phyloP scores from a whole-genome alignment of 37 sponge, comb jelly and placozoan species.

The Eunapius fragilis region DNA sequence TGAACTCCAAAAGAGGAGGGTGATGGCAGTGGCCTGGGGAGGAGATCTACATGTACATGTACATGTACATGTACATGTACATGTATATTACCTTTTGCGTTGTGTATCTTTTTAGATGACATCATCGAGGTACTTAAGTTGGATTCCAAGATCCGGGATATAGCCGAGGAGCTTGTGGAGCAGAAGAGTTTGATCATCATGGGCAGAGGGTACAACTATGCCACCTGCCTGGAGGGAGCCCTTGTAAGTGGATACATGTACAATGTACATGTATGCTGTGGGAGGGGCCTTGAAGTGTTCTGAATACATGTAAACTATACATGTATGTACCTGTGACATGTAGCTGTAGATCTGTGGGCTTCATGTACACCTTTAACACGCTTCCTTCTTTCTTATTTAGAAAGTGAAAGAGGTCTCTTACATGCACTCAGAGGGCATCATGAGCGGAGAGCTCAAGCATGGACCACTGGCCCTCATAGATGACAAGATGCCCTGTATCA shows the following conservation, averaged over 20 bases:
- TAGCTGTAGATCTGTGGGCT: no score
- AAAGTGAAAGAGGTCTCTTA: slow-evolving; percentile 94
- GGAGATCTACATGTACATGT: not conserved
- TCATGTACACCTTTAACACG: not conserved
- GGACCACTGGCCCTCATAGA: slow-evolving; percentile 99
- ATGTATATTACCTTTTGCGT: no score
- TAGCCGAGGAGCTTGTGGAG: slow-evolving; percentile 85
- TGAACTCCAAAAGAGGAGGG: no score
- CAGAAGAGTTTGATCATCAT: slow-evolving; percentile 96
- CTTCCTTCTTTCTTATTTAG: slow-evolving; percentile 31
- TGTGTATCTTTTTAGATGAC: slow-evolving; percentile 46
- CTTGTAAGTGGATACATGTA: slow-evolving; percentile 78
- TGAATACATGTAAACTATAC: not conserved
- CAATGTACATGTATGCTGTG: no score
- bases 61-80: not conserved
- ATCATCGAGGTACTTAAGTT: slow-evolving; percentile 81
- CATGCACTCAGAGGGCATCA: slow-evolving; percentile 97
- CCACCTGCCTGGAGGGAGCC: slow-evolving; percentile 99
- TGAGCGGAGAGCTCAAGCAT: slow-evolving; percentile 98
- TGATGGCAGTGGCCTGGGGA: not conserved
- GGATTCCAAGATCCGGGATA: slow-evolving; percentile 67
- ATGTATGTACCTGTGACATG: not conserved
- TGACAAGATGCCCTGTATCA: slow-evolving; percentile 95
- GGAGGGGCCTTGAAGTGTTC: no score
- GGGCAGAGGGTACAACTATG: slow-evolving; percentile 98